phyloP scores from a whole-genome alignment of 1,140 invertebrate species.

The Drosophila takahashii region DNA sequence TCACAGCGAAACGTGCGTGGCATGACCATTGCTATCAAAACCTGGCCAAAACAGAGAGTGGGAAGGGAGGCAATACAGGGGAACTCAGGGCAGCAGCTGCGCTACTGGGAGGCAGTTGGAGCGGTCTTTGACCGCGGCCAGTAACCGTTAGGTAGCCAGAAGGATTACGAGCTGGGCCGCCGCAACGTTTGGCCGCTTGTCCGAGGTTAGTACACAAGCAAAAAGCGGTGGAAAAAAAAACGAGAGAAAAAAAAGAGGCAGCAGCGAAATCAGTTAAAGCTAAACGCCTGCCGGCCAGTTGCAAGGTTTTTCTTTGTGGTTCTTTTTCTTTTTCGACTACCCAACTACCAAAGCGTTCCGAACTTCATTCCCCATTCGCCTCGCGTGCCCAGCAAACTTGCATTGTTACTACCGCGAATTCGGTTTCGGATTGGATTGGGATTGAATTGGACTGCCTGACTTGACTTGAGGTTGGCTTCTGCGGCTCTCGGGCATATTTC shows the following conservation, averaged over 20 bases:
- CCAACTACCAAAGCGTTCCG: constrained; percentile 30
- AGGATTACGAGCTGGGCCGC: constrained; percentile 48
- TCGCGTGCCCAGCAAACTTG: constrained; percentile 48
- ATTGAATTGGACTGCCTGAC: constrained; percentile 18
- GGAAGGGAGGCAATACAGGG: not conserved
- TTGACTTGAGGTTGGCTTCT: constrained; percentile 10
- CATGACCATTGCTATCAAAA: constrained; percentile 52
- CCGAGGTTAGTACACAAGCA: constrained; percentile 58
- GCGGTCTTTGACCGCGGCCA: constrained; percentile 58
- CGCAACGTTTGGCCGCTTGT: constrained; percentile 52
- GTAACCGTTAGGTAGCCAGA: constrained; percentile 63
- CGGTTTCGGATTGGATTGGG: not conserved
- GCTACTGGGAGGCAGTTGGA: constrained; percentile 49
- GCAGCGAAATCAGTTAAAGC: constrained; percentile 72
- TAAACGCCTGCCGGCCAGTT: constrained; percentile 65
- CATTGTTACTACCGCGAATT: constrained; percentile 28
- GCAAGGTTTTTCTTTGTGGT: constrained; percentile 16
- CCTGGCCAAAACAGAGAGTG: constrained; percentile 43
- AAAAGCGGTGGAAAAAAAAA: not conserved
- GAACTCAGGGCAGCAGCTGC: constrained; percentile 28
- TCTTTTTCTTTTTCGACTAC: constrained; percentile 42
- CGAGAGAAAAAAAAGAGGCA: constrained; percentile 10
- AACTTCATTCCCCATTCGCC: constrained; percentile 58
- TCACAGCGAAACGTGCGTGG: constrained; percentile 38
- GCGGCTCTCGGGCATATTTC: constrained; percentile 41